phyloP scores from a whole-genome alignment of 1,140 invertebrate genomes.

The Danaus plexippus region DNA sequence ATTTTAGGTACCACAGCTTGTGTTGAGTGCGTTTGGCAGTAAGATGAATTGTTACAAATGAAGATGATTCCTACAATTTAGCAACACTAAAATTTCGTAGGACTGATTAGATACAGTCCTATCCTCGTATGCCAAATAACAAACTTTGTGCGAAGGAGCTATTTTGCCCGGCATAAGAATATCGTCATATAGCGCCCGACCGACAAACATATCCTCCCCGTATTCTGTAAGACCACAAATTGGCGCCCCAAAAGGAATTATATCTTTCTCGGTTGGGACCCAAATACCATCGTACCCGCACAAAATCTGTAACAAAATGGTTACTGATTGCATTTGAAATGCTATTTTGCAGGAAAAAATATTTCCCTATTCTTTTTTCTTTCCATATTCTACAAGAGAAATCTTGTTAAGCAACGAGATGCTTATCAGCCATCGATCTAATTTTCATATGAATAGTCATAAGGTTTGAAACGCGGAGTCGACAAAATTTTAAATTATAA shows the following conservation, averaged over 20 bases:
- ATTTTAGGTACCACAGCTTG: too few species aligned
- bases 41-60: too few species aligned
- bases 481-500: too few species aligned
- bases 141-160: slow-evolving; percentile 59
- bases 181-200: slow-evolving; percentile 77
- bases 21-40: too few species aligned
- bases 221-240: slow-evolving; percentile 27
- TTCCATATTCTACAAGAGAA: too few species aligned
- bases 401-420: too few species aligned
- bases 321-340: too few species aligned
- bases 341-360: too few species aligned
- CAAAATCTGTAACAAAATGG: slow-evolving; percentile 27
- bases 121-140: slow-evolving; percentile 76
- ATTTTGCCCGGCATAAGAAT: slow-evolving; percentile 84
- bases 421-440: too few species aligned
- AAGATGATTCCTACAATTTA: slow-evolving; percentile 22
- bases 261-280: slow-evolving; percentile 17
- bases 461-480: too few species aligned
- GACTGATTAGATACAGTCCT: neutral
- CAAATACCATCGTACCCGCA: slow-evolving; percentile 40
- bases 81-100: slow-evolving; percentile 52
- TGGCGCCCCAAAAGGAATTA: slow-evolving; percentile 36
- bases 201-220: slow-evolving; percentile 75
- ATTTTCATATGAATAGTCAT: too few species aligned
- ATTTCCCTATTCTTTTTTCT: too few species aligned